Evolutionary conservation across 2,113 vertebrate genomes (phyloP), one percentile per base, ranked within the genome.

Genomic region (Trogon surrucura): DNA sequence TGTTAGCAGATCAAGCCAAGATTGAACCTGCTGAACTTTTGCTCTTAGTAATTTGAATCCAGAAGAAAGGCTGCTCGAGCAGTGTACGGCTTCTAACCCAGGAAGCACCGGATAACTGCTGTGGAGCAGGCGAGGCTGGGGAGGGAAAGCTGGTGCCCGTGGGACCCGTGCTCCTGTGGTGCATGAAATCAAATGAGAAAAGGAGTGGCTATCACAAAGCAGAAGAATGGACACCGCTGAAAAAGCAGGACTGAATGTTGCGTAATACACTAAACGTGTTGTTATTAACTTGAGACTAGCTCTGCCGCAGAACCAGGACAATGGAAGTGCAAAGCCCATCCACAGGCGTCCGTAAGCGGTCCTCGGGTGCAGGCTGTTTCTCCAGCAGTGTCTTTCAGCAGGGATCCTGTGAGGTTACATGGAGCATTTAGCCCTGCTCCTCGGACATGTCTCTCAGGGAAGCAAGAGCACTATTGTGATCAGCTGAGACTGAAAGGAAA

Each of bases 311-410:
- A 38, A 45, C 13, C 13, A 47, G 62, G 65, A 19, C 65, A 38
- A 27, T 0, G 0, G 45, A 23, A 2, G 0, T 64, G 60, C 77
- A 77, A 48, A 85, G 29, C 70, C 41, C 65, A 30, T 5, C 16
- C 15, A 5, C 57, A 11, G 50, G n/a, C 1, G 1, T 15, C n/a
- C 3, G 0, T 5, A 30, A 51, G 16, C 4, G 10, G 56, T 75
- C 53, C 27, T 34, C 4, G 0, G 5, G 27, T n/a, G 50, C n/a
- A 66, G 58, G 38, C 21, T 64, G 13, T 51, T 74, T 44, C 61
- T 75, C 22, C 30, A 57, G 45, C 25, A 36, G 22, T 13, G 1
- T 83, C 11, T 51, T 30, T 81, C 18, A 10, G 48, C 44, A 66
- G 50, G 23, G n/a, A 50, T 69, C 16, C 50, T 58, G n/a, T 14